Base-by-base conservation (phyloP, 2,113 vertebrate species). In the rabbit (Oryctolagus cuniculus) region DNA sequence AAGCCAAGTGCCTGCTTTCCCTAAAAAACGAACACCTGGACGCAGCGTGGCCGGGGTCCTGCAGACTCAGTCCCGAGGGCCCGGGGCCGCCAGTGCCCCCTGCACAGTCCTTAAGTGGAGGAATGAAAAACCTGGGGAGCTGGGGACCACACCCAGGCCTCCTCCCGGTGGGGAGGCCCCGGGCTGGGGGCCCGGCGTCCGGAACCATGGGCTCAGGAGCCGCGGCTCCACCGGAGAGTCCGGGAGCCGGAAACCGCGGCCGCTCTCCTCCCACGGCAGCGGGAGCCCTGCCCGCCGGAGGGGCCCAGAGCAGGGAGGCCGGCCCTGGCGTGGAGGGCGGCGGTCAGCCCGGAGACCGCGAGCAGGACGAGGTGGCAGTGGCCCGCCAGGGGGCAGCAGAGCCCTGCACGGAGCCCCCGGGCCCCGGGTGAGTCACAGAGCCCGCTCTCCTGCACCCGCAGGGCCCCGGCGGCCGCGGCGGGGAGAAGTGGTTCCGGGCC, bases 371-470 rank as follows among this genome's bases (percentile, higher is more conserved):
- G 53, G 82, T 25, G 31, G 58, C 64, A 58, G 55, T 21, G 12
- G 9, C 21, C 92, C 96, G 82, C 94, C 72, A 97, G 97, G 92
- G 90, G 97, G 97, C 95, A 96, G 96, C 97, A 97, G 88, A 96
- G 78, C 49, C 78, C 78, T 85, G 24, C 38, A 93, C 78, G 79
- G 70, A 63, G 27, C 92, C 16, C 13, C 25, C 8, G 31, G 61
- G 24, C 29, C 22, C 0, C 6, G 1, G 0, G 1, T 44, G 44
- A 44, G 5, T 0, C 17, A 34, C 38, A 16, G 19, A 44, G 31
- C 69, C 89, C 0, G 10, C 15, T 34, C 15, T 74, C 53, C 24
- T n/a, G 36, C 7, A 15, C 36, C 74, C 61, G 24, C 38, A n/a
- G 34, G 31, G 6, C 1, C 84, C 34, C 24, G 2, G 1, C 22